phyloP scores from a whole-genome alignment of 2,888 invertebrate genomes.

The Sarcophaga subvicina region DNA sequence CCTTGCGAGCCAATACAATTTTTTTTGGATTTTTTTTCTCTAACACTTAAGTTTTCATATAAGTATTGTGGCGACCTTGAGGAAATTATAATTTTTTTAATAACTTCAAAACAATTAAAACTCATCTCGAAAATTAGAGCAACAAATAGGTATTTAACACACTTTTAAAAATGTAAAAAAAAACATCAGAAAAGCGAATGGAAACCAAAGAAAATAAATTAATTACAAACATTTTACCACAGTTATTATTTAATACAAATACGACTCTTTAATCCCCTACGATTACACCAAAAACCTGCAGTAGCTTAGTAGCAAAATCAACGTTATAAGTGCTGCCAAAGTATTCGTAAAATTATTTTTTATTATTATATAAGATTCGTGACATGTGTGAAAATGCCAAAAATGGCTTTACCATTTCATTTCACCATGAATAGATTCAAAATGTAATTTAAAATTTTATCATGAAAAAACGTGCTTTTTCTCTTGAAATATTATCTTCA shows the following conservation, averaged over 20 bases:
- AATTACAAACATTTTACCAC: background rate
- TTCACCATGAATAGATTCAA: too few species aligned
- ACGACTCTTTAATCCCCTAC: background rate
- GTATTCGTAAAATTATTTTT: too few species aligned
- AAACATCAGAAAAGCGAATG: background rate
- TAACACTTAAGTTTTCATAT: background rate
- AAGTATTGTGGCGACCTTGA: conserved; percentile 38
- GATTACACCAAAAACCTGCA: too few species aligned
- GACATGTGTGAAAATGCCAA: too few species aligned
- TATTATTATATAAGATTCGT: too few species aligned
- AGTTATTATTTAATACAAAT: background rate
- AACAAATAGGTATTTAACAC: conserved; percentile 15
- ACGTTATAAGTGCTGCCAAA: too few species aligned
- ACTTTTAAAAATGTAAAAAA: background rate
- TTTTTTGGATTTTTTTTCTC: background rate
- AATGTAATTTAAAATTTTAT: too few species aligned
- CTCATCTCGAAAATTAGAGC: conserved; percentile 45
- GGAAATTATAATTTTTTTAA: conserved; percentile 25
- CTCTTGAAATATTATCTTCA: too few species aligned
- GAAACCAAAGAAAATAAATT: background rate
- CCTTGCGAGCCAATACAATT: background rate
- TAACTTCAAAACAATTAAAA: conserved; percentile 40
- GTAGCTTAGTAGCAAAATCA: too few species aligned
- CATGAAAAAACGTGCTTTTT: too few species aligned
- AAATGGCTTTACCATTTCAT: too few species aligned